These are phyloP conservation scores for Phoxinus phoxinus DNA, from an alignment of 2,113 vertebrate genomes.

Conservation along the genomic window DNA sequence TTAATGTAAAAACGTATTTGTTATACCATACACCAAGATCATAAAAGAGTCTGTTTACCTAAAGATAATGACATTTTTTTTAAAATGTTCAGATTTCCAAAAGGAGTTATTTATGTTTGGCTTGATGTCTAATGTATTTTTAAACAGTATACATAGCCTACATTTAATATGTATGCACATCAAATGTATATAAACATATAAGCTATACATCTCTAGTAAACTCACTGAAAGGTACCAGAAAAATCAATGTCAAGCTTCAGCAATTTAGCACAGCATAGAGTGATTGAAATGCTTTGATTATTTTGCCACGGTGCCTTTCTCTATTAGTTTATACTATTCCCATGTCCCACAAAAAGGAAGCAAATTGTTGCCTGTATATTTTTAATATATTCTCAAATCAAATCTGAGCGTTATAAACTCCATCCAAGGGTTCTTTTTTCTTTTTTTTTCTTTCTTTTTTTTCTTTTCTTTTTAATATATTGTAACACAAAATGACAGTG, in stretches of 20 bases:
- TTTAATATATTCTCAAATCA: conserved; percentile 16
- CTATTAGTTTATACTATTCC: conserved; percentile 17
- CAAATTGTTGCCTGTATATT: not conserved
- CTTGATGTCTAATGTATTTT: not conserved
- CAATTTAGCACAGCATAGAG: not conserved
- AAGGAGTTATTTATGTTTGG: not conserved
- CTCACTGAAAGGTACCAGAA: not conserved
- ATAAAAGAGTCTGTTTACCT: conserved; percentile 2
- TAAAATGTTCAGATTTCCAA: not conserved
- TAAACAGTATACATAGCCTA: not conserved
- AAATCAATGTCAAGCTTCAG: not conserved
- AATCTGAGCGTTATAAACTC: not conserved
- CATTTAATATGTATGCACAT: not conserved
- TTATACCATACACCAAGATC: not conserved
- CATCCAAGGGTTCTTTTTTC: not conserved
- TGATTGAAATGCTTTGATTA: conserved; percentile 11
- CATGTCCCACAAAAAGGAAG: not conserved
- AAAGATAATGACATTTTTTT: not conserved
- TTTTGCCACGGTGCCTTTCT: not conserved
- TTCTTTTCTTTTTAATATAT: not conserved
- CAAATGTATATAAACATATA: not conserved
- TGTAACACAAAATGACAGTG: conserved; percentile 24
- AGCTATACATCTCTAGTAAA: not conserved
- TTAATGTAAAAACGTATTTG: not conserved
- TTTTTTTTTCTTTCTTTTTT: not conserved